Conservation (phyloP, 1,140 invertebrate species). For the Hydropsyche tenuis region DNA sequence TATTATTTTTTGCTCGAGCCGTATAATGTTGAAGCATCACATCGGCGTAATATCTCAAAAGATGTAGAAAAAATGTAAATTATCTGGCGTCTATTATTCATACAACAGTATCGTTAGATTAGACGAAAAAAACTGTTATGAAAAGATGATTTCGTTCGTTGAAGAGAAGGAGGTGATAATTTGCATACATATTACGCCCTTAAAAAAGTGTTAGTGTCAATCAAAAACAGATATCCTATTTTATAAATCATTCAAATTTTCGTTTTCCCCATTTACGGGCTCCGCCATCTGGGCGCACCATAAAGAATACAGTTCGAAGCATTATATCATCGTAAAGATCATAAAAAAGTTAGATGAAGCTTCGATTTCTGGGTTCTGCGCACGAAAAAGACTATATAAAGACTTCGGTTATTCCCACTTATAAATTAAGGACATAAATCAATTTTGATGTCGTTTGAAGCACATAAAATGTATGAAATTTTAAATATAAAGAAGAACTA, state of each 20-base stretch:
- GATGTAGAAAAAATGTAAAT: too few relatives aligned
- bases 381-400: constrained; percentile 26
- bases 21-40: too few relatives aligned
- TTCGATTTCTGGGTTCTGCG: constrained; percentile 42
- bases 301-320: constrained; percentile 46
- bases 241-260: constrained; percentile 47
- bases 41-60: too few relatives aligned
- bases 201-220: constrained; percentile 26
- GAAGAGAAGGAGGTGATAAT: constrained; percentile 1
- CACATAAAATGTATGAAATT: constrained; percentile 23
- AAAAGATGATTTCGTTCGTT: too few relatives aligned
- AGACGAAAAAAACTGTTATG: too few relatives aligned
- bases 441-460: constrained; percentile 22
- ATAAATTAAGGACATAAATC: constrained; percentile 38
- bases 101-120: too few relatives aligned
- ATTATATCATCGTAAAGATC: constrained; percentile 50
- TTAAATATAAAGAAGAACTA: neutral
- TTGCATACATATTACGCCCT: constrained; percentile 21
- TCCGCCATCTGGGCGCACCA: constrained; percentile 43
- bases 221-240: constrained; percentile 29
- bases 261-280: constrained; percentile 42
- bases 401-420: constrained; percentile 32
- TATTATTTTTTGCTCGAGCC: too few relatives aligned
- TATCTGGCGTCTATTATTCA: too few relatives aligned
- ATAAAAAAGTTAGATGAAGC: constrained; percentile 47